These are phyloP conservation scores for Thyatira batis DNA, from an alignment of 2,888 invertebrate species.

Conservation along the genomic window DNA sequence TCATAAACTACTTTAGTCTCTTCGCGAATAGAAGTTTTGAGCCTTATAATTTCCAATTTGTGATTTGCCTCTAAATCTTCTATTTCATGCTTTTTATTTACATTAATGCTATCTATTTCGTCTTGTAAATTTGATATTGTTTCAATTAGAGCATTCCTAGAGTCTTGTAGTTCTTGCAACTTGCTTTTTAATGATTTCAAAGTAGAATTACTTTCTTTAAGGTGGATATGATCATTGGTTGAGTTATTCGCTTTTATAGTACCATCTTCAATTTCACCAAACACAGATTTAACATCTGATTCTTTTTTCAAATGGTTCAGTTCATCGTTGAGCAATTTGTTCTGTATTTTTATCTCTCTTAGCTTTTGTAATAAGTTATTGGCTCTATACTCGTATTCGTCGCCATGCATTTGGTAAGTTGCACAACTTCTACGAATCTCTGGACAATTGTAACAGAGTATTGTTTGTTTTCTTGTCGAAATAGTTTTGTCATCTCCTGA, in stretches of 20 bases:
- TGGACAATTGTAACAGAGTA: conserved; percentile 38
- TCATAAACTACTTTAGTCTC: conserved; percentile 50
- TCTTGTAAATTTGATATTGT: conserved; percentile 52
- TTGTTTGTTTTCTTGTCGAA: conserved; percentile 21
- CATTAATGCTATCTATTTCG: conserved; percentile 48
- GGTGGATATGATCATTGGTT: conserved; percentile 38
- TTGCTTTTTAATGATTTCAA: conserved; percentile 51
- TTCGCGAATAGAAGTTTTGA: conserved; percentile 46
- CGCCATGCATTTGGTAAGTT: conserved; percentile 19
- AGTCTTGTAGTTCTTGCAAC: conserved; percentile 55
- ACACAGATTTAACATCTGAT: conserved; percentile 23
- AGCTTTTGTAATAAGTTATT: conserved; percentile 62
- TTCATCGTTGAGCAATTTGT: conserved; percentile 56
- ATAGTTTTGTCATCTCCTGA: conserved; percentile 12
- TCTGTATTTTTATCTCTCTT: conserved; percentile 69
- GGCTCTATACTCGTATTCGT: conserved; percentile 53
- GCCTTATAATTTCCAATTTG: conserved; percentile 53
- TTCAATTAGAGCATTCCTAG: conserved; percentile 50
- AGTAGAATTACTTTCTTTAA: conserved; percentile 42
- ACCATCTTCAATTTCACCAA: conserved; percentile 25
- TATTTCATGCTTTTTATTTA: conserved; percentile 56
- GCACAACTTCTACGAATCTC: conserved; percentile 22
- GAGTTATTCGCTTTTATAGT: conserved; percentile 43
- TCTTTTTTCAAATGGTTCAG: conserved; percentile 50
- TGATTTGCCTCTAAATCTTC: conserved; percentile 57